These are phyloP conservation scores for Bombus impatiens DNA, from an alignment of 1,140 invertebrate genomes.

Conservation along the genomic window DNA sequence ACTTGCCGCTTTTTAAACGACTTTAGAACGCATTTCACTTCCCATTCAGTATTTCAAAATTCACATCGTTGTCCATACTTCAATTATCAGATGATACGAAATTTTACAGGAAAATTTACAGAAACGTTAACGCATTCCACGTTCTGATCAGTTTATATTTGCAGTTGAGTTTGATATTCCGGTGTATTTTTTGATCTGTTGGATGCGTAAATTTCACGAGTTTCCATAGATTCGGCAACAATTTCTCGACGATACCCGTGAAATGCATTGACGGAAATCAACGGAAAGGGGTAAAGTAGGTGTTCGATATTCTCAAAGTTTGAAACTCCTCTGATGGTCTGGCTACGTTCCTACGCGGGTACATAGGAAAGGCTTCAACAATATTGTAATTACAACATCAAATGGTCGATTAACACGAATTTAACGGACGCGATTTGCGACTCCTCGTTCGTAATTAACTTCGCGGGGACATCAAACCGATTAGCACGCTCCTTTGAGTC, in stretches of 20 bases:
- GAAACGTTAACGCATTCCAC: too few relatives aligned
- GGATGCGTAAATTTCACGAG: background rate
- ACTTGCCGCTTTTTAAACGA: too few relatives aligned
- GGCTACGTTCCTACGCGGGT: background rate
- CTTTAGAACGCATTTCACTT: too few relatives aligned
- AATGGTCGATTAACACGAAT: conserved; percentile 65
- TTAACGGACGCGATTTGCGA: conserved; percentile 36
- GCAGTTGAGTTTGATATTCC: too few relatives aligned
- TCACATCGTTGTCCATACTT: too few relatives aligned
- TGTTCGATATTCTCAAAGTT: conserved; percentile 8
- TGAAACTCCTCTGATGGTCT: background rate
- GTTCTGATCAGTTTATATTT: too few relatives aligned
- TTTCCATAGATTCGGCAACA: background rate
- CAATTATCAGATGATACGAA: too few relatives aligned
- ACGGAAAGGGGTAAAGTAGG: background rate
- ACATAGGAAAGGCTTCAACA: conserved; percentile 1
- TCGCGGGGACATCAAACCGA: conserved; percentile 47
- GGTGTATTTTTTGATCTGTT: too few relatives aligned
- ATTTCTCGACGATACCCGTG: background rate
- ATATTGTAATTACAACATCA: conserved; percentile 63
- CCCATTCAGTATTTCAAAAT: too few relatives aligned
- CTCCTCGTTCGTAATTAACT: conserved; percentile 59
- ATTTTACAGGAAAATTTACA: too few relatives aligned
- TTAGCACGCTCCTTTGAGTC: conserved; percentile 35
- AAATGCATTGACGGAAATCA: background rate